Evolutionary conservation across 1,140 invertebrate genomes (phyloP), one percentile per base, ranked within the genome.

Genomic region (Achatina immaculata): DNA sequence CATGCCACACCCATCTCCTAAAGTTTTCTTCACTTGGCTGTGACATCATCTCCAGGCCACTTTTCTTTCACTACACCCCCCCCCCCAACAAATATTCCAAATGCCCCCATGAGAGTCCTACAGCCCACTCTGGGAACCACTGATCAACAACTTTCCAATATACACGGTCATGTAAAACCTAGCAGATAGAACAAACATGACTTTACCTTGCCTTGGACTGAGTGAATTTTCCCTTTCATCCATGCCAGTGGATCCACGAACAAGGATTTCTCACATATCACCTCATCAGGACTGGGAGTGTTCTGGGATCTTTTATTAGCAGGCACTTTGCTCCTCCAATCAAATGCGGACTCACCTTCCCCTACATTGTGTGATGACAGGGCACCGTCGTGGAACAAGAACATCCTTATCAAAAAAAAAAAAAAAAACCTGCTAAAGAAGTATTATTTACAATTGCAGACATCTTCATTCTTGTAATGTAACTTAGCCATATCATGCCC

Each of bases 161-260:
- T n/a, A n/a, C n/a, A n/a, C n/a, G n/a, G n/a, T n/a, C n/a, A n/a
- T n/a, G n/a, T n/a, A n/a, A n/a, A n/a, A n/a, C n/a, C n/a, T n/a
- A n/a, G n/a, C n/a, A n/a, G n/a, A n/a, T n/a, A n/a, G n/a, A n/a
- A n/a, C n/a, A n/a, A n/a, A n/a, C n/a, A n/a, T n/a, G n/a, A n/a
- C n/a, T 45, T 45, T 84, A 89, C 85, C 84, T 89, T 89, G 45
- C 88, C 86, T 43, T 86, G 81, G n/a, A 85, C 68, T 14, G 40
- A n/a, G 31, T 84, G 45, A 14, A 88, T 84, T 6, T 80, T 81
- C 6, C 82, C 78, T 43, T 80, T 81, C 87, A 89, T 89, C 88
- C 88, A 89, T 42, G 82, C 62, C 0, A 89, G 76, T 40, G 88
- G 88, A 75, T 89, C 85, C 2, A 88, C 85, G 71, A 89, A 89